Conservation (phyloP, 2,113 vertebrate genomes). For the Macaca fascicularis region DNA sequence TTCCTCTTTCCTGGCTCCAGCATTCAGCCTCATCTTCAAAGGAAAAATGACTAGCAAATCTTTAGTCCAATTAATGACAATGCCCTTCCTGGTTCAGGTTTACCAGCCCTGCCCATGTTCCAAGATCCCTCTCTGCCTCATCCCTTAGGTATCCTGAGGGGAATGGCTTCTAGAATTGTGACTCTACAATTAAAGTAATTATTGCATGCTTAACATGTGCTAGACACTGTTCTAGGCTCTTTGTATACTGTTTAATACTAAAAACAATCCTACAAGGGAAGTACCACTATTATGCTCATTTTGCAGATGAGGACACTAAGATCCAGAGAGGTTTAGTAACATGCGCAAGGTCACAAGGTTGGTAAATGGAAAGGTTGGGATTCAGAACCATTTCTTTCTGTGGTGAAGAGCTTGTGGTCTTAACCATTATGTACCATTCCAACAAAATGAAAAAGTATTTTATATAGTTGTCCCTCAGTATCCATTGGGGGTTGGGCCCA, state of each 20-base stretch:
- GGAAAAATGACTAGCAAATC: constrained; percentile 42
- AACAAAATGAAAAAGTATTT: constrained; percentile 1
- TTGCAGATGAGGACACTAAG: constrained; percentile 37
- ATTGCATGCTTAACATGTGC: not conserved
- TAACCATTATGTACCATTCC: constrained; percentile 1
- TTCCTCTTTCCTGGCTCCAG: constrained; percentile 7
- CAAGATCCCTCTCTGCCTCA: constrained; percentile 34
- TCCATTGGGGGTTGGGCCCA: not conserved
- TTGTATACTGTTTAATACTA: constrained; percentile 36
- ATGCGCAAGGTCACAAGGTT: not conserved
- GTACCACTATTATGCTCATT: not conserved
- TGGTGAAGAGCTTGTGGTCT: not conserved
- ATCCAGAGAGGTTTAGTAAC: constrained; percentile 24
- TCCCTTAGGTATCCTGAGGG: constrained; percentile 17
- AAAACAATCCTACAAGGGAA: constrained; percentile 32
- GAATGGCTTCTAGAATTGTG: constrained; percentile 28
- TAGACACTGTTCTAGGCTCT: not conserved
- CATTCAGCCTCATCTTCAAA: constrained; percentile 56
- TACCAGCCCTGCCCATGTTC: constrained; percentile 14
- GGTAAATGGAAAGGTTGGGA: not conserved
- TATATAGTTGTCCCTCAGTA: not conserved
- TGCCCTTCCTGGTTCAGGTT: constrained; percentile 41
- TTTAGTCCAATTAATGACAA: not conserved
- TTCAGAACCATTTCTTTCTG: constrained; percentile 23
- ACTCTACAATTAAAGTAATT: constrained; percentile 39